These are phyloP conservation scores for Lagopus muta DNA, from an alignment of 2,113 vertebrate species.

Conservation along the genomic window DNA sequence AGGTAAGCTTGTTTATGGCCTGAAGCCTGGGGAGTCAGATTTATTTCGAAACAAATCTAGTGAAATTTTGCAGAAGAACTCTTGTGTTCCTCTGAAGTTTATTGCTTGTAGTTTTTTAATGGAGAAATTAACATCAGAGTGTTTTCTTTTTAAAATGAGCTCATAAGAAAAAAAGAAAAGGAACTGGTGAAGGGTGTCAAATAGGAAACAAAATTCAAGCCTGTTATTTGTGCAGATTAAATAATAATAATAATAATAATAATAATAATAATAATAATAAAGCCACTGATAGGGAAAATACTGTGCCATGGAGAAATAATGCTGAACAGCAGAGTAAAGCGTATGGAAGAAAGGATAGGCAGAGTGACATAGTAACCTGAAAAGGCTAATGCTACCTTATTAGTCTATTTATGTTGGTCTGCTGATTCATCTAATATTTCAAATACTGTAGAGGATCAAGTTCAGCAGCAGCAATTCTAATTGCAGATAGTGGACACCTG, in stretches of 20 bases:
- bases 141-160: not conserved
- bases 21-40: not conserved
- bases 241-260: not conserved
- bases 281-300: not conserved
- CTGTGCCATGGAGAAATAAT: not conserved
- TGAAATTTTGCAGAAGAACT: not conserved
- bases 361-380: not conserved
- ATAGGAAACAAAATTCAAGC: not conserved
- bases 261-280: too few relatives aligned
- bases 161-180: not conserved
- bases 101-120: not conserved
- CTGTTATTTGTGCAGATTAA: not conserved
- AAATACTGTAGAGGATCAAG: not conserved
- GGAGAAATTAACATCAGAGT: not conserved
- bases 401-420: not conserved
- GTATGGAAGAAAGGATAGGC: not conserved
- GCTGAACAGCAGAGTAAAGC: not conserved
- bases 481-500: not conserved
- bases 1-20: conserved; percentile 80
- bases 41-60: not conserved
- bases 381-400: not conserved
- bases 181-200: not conserved
- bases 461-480: not conserved
- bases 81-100: not conserved
- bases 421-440: not conserved